These are phyloP conservation scores for Montipora capitata DNA, from an alignment of 92 coral and sea anemone species.

Conservation along the genomic window DNA sequence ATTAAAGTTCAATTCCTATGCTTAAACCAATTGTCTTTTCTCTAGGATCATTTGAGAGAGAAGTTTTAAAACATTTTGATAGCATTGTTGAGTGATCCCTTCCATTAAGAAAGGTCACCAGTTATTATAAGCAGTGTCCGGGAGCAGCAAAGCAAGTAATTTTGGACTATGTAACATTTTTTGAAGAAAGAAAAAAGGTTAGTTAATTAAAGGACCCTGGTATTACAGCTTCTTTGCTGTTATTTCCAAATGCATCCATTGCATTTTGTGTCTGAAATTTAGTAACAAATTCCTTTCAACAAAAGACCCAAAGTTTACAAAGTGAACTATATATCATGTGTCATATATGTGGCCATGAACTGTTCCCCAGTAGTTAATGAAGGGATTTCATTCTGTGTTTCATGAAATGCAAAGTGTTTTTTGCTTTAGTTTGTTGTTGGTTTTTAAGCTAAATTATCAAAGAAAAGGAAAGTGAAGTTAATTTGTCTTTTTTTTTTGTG, in stretches of 20 bases:
- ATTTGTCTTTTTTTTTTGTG: not conserved
- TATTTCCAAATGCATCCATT: not conserved
- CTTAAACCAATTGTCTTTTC: not conserved
- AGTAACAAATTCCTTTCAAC: not conserved
- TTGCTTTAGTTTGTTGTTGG: not conserved
- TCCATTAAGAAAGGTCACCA: conserved; percentile 55
- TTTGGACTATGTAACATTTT: conserved; percentile 64
- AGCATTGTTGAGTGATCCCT: conserved; percentile 64
- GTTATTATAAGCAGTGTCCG: conserved; percentile 40
- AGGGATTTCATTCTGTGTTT: not conserved
- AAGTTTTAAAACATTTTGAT: conserved; percentile 53
- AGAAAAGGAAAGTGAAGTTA: not conserved
- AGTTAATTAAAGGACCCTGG: not conserved
- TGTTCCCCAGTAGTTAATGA: not conserved
- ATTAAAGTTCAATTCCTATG: not conserved
- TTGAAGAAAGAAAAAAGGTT: conserved; percentile 67
- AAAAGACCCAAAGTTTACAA: not conserved
- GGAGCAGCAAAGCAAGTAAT: conserved; percentile 50
- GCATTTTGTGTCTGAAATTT: not conserved
- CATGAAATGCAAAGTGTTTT: not conserved
- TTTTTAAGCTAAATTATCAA: not conserved
- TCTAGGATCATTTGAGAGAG: conserved; percentile 73
- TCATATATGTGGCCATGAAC: not conserved
- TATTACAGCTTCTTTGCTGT: not conserved
- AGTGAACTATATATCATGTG: not conserved